Base-by-base conservation (phyloP, 1,140 invertebrate genomes). In the Solen grandis region DNA sequence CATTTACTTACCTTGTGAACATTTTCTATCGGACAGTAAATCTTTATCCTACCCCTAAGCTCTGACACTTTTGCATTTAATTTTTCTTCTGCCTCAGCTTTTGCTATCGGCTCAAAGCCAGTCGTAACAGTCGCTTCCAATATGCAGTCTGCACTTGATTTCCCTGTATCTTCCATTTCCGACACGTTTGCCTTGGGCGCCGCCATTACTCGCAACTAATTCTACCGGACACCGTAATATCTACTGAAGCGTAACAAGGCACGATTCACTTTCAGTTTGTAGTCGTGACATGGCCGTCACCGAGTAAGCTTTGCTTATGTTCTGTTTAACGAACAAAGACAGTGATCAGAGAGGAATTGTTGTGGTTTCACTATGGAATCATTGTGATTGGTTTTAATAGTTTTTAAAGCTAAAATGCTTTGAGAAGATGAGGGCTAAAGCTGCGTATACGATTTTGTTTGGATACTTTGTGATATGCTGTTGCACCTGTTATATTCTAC, bases 81-180 rank as follows among this genome's bases (percentile, higher is more conserved):
- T 84, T 92, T 93, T 88, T 94, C 92, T 79, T 83, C 88, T 68
- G 93, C 93, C 88, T 95, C 94, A 46, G 94, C 93, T 10, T 90
- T 85, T 4, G 94, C 94, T 52, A 93, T 85, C 82, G 84, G 84
- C 86, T 95, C 94, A 81, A 94, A 93, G 38, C 94, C 94, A 82
- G 93, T 92, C 0, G 89, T 88, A 35, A 94, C 93, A 27, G 93
- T 93, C 8, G 92, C 92, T 84, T 93, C 92, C 63, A 93, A 88
- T 22, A 85, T 86, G 72, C 88, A 92, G 27, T 78, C 33, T 60
- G 82, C 50, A 1, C 57, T 50, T 31, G 57, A 35, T 27, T 74
- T 16, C 19, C 5, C 29, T 16, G 59, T 22, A 27, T 41, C 19
- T 54, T 50, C 57, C 52, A 60, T 46, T 31, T 66, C 46, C 5